A percentile compares a stretch with the other conserved stretches of the same genome.
phyloP scores from a whole-genome alignment of 2,888 invertebrate species.

The Craniophora ligustri region DNA sequence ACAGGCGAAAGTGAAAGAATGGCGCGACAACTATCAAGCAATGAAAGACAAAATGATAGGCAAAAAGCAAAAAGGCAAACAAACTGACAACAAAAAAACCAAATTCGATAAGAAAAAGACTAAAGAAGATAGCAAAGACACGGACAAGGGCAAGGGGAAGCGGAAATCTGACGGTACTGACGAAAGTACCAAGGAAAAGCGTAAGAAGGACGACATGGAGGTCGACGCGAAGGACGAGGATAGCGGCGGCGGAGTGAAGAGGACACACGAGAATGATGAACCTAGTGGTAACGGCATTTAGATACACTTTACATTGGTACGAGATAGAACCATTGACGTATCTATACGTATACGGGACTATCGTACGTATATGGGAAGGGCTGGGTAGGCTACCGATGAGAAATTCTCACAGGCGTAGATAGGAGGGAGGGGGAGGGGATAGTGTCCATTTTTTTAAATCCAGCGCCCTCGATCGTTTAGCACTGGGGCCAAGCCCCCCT shows the following conservation, averaged over 20 bases:
- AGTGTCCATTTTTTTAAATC: too few species aligned
- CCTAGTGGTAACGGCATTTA: slow-evolving; percentile 52
- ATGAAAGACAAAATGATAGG: slow-evolving; percentile 82
- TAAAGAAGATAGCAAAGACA: slow-evolving; percentile 65
- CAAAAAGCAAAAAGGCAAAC: slow-evolving; percentile 74
- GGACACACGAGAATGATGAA: slow-evolving; percentile 66
- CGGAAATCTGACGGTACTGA: slow-evolving; percentile 72
- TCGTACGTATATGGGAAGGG: too few species aligned
- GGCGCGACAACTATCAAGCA: slow-evolving; percentile 79
- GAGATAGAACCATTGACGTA: too few species aligned
- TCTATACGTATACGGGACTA: too few species aligned
- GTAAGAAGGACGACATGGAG: slow-evolving; percentile 57
- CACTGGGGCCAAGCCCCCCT: too few species aligned
- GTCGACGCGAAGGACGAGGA: slow-evolving; percentile 56
- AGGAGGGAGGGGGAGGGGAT: too few species aligned
- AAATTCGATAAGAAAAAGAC: slow-evolving; percentile 72
- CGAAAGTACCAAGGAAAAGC: slow-evolving; percentile 63
- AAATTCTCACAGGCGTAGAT: too few species aligned
- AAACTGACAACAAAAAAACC: slow-evolving; percentile 67
- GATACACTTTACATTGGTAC: too few species aligned
- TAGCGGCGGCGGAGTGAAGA: slow-evolving; percentile 68
- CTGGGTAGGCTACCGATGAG: too few species aligned
- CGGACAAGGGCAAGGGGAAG: slow-evolving; percentile 74
- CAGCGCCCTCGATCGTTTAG: too few species aligned
- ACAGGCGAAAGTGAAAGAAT: slow-evolving; percentile 77